These are phyloP conservation scores for Pomphorhynchus laevis DNA, from an alignment of 1,140 invertebrate genomes.

Conservation along the genomic window DNA sequence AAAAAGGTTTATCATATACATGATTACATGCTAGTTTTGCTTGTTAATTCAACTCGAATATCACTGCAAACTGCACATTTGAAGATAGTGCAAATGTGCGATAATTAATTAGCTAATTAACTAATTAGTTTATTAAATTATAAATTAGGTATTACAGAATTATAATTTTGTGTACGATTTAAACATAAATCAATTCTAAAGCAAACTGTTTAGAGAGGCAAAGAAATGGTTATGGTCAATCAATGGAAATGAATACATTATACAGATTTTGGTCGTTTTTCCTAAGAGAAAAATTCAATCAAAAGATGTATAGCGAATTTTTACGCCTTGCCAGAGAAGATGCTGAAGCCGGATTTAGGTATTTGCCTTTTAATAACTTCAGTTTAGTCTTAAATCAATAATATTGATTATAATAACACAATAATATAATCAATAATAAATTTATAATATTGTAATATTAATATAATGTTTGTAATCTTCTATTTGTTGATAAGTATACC, in stretches of 20 bases:
- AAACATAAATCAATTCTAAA: no score
- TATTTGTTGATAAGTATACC: no score
- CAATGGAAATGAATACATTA: constrained; percentile 77
- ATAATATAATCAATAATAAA: neutral
- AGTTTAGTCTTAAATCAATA: neutral
- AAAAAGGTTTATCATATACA: no score
- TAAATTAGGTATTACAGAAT: no score
- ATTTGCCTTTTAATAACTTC: constrained; percentile 14
- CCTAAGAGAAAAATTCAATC: constrained; percentile 78
- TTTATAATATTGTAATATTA: constrained; percentile 5
- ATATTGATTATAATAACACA: constrained; percentile 1
- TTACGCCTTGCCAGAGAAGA: constrained; percentile 54
- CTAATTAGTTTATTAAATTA: no score
- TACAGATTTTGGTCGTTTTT: constrained; percentile 99
- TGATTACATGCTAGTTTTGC: no score
- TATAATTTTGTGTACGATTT: no score
- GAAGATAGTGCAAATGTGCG: no score
- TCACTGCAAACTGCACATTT: no score
- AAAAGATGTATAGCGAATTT: constrained; percentile 90
- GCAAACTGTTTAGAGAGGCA: constrained; percentile 30
- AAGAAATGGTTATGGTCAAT: constrained; percentile 46
- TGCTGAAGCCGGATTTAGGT: constrained; percentile 49
- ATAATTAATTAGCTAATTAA: no score
- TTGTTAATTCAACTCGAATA: no score
- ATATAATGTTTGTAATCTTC: neutral